Conservation (phyloP, 2,113 vertebrate genomes). For the Crotophaga sulcirostris region DNA sequence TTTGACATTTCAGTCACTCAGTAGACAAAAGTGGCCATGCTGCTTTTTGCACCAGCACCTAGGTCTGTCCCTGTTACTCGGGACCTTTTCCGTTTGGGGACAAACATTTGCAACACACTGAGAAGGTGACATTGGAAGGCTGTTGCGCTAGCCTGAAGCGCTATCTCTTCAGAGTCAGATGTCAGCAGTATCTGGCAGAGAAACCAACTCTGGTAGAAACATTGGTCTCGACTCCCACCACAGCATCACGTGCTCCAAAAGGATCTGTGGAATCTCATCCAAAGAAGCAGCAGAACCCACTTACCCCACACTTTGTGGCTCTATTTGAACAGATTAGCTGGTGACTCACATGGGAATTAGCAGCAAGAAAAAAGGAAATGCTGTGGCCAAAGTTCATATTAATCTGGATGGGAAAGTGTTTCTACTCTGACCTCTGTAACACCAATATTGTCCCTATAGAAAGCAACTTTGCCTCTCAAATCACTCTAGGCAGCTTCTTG, state of each 20-base stretch:
- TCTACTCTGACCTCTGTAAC: background rate
- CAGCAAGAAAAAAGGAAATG: background rate
- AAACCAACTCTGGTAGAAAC: background rate
- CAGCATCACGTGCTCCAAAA: fast-evolving
- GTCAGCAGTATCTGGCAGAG: background rate
- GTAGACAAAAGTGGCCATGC: constrained; percentile 12
- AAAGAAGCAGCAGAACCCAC: background rate
- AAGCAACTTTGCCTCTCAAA: background rate
- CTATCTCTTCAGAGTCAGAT: background rate
- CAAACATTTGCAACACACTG: background rate
- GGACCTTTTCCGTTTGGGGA: background rate
- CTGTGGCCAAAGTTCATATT: background rate
- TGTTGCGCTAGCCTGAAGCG: background rate
- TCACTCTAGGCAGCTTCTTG: background rate
- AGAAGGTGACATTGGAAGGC: background rate
- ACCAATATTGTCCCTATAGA: background rate
- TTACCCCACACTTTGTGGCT: background rate
- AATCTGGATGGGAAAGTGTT: background rate
- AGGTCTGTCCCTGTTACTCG: background rate
- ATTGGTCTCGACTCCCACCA: background rate
- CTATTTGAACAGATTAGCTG: background rate
- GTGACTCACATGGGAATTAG: background rate
- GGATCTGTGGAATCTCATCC: background rate
- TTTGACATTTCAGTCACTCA: constrained; percentile 20
- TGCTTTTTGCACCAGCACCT: background rate